phyloP scores from a whole-genome alignment of 1,140 invertebrate genomes.

The Argopecten irradians region DNA sequence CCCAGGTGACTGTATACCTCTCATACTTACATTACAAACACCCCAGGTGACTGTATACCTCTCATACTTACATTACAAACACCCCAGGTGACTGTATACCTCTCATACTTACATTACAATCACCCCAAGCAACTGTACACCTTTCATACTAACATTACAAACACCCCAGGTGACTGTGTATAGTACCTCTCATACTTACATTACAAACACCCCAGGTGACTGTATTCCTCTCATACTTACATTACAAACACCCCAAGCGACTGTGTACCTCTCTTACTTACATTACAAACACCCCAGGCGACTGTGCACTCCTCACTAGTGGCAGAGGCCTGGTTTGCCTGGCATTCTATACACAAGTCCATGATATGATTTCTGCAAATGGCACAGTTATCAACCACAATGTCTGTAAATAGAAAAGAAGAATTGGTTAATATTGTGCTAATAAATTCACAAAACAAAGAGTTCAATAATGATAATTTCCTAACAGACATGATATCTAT shows the following conservation, averaged over 20 bases:
- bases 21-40: neutral
- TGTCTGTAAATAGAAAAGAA: constrained; percentile 82
- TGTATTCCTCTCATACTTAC: constrained; percentile 98
- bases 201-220: constrained; percentile 99
- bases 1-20: neutral
- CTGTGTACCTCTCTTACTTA: constrained; percentile 77
- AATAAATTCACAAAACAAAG: no score
- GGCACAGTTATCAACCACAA: constrained; percentile 99
- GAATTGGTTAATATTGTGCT: neutral
- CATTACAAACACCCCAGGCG: constrained; percentile 99
- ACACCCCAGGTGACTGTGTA: constrained; percentile 99
- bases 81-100: neutral
- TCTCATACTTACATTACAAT: neutral
- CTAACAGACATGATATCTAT: neutral
- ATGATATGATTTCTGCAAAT: constrained; percentile 99
- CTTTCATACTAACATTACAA: constrained; percentile 84
- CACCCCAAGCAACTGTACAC: neutral
- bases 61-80: no score
- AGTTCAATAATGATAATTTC: neutral
- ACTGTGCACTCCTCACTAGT: constrained; percentile 99
- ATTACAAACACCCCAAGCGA: neutral
- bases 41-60: neutral
- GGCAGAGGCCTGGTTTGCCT: constrained; percentile 98
- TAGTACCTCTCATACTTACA: constrained; percentile 81
- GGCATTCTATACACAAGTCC: constrained; percentile 99